A percentile compares a stretch with the other conserved stretches of the same genome.
phyloP scores from a whole-genome alignment of 2,797 vertebrate genomes.

The Chloroceryle inda region DNA sequence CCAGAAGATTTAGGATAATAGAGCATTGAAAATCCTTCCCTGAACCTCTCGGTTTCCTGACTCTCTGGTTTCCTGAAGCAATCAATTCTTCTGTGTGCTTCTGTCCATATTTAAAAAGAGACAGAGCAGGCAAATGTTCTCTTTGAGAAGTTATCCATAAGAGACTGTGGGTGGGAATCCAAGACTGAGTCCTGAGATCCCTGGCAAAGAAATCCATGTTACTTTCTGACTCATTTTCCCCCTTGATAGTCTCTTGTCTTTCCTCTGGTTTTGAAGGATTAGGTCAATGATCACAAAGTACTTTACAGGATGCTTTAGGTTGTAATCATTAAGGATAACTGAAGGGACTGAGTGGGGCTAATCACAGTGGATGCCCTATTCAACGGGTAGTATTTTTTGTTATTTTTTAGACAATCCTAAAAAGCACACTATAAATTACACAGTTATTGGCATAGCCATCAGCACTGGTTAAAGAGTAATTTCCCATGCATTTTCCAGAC shows the following conservation, averaged over 20 bases:
- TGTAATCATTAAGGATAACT: neutral
- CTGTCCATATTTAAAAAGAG: neutral
- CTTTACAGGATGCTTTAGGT: neutral
- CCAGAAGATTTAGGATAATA: neutral
- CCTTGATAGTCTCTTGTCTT: neutral
- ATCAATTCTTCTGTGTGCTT: neutral
- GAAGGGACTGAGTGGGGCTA: neutral
- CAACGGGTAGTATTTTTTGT: neutral
- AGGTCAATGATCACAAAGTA: neutral
- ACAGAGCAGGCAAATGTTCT: neutral
- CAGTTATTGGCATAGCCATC: neutral
- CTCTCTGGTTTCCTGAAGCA: neutral
- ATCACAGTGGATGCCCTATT: neutral
- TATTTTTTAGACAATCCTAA: neutral
- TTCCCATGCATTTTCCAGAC: neutral
- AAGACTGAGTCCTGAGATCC: neutral
- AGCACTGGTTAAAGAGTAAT: neutral
- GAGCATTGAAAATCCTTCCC: neutral
- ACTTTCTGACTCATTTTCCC: neutral
- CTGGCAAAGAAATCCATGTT: neutral
- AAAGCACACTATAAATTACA: neutral
- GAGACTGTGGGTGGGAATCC: neutral
- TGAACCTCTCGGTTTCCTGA: neutral
- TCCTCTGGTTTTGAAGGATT: neutral
- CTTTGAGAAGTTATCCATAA: neutral